Evolutionary conservation across 2,888 invertebrate species (phyloP), one percentile per base, ranked within the genome.

Genomic region (Theretra japonica): DNA sequence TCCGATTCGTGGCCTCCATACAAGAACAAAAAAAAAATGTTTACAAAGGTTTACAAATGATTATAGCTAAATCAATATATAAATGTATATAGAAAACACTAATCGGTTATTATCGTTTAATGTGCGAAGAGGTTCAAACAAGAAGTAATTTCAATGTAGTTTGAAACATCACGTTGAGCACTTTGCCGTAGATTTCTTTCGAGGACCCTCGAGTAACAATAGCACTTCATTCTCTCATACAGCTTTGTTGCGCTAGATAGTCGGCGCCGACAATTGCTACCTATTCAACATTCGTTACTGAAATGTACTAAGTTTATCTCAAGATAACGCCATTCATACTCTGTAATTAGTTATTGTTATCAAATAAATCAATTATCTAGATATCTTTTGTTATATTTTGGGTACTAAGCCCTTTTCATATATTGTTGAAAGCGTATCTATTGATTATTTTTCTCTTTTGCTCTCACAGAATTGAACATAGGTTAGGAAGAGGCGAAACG

Each of bases 171-270:
- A 82, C 76, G 73, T 41, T 73, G 78, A 83, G 80, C 83, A 85
- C 83, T 87, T 86, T 83, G 82, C 81, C 79, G 79, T 65, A 76
- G 78, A 83, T 83, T 85, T 86, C 86, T 87, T 88, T 87, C 84
- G 72, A 78, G 79, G 71, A 74, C n/a, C 74, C 80, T 4, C 28
- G 28, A 76, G 76, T 83, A 85, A 88, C 89, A 88, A 88, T 86
- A 84, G 88, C 83, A 84, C 82, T 85, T 87, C 86, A 84, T 88
- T 88, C 84, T 84, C 86, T 84, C 85, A 84, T 84, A 86, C 83
- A 87, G 81, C 83, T 83, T 86, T 87, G 87, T 87, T 81, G 82
- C 71, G 72, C 75, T 73, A 74, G 79, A 80, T 79, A 80, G 81
- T 81, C 80, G n/a, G n/a, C n/a, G 75, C 76, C 81, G 80, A 85